Evolutionary conservation across 2,888 invertebrate genomes (phyloP).

Genomic region (Lithodes maja): DNA sequence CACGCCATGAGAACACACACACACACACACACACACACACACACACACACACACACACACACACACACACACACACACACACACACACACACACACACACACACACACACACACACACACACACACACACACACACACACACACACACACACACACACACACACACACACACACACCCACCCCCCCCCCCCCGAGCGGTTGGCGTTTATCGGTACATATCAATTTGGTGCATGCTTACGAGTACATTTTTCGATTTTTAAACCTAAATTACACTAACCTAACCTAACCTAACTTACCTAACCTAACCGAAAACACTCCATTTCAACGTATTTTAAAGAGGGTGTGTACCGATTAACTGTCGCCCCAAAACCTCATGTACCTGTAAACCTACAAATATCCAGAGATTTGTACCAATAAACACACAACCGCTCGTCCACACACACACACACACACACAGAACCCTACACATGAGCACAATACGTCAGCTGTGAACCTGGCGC

Average conservation of each 20-base stretch:
- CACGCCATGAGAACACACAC: neutral
- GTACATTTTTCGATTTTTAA: too few relatives aligned
- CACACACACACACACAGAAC: neutral
- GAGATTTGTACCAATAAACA: too few relatives aligned
- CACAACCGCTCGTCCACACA: neutral
- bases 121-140: constrained; percentile 1
- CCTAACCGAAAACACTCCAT: too few relatives aligned
- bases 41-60: constrained; percentile 1
- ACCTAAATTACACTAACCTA: too few relatives aligned
- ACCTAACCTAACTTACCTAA: too few relatives aligned
- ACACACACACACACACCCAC: neutral
- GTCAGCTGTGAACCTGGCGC: neutral
- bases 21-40: neutral
- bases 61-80: neutral
- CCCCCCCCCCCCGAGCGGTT: too few relatives aligned
- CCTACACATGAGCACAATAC: neutral
- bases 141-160: constrained; percentile 1
- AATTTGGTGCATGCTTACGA: too few relatives aligned
- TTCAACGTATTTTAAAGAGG: too few relatives aligned
- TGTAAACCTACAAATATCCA: too few relatives aligned
- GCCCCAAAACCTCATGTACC: too few relatives aligned
- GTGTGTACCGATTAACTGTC: too few relatives aligned
- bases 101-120: neutral
- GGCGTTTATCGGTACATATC: too few relatives aligned
- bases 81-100: constrained; percentile 1